Base-by-base conservation (phyloP, 2,888 invertebrate genomes). In the Hypomecis atomaria region DNA sequence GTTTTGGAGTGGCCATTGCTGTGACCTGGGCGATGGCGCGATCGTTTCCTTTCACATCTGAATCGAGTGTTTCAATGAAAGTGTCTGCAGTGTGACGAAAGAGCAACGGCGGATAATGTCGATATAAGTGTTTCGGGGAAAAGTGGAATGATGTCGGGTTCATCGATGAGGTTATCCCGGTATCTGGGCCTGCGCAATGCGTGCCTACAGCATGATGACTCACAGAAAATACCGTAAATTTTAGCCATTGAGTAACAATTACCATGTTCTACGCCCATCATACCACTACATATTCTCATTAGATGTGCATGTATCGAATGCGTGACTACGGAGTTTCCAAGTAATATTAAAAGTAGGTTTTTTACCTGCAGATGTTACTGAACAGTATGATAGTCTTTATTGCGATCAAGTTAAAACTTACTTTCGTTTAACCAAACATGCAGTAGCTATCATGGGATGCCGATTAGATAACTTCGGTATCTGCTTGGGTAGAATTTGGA, bases 121-220 rank as follows among this genome's bases (percentile, higher is more conserved):
- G 54, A 53, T 59, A 52, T 59, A 49, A 61, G 53, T 67, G 62
- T 59, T 65, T 59, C 58, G 60, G 54, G 57, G 64, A 63, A 63
- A 56, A 55, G 61, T 69, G 65, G 66, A 70, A 62, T 66, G 68
- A 66, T 73, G 69, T 72, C 67, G 65, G 66, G 71, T 77, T 71
- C 75, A 76, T 80, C 71, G 80, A 79, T 81, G 79, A 83, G 84
- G 82, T 86, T 86, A 87, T 83, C 71, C 69, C 69, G 69, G 69
- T 65, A 77, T 76, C 75, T 84, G 84, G 81, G 86, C 87, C 79
- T 89, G 88, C 88, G 89, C 88, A 78, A 60, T 72, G 66, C 65
- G 65, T 52, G 62, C 65, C 42, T 59, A 50, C 13, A 52, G 36
- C 37, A 60, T 47, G 67, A 67, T 75, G 77, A 75, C 71, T 77